A percentile compares a stretch with the other conserved stretches of the same genome.
Evolutionary conservation across 2,888 invertebrate genomes (phyloP).

Genomic region (Leucophora obtusa): DNA sequence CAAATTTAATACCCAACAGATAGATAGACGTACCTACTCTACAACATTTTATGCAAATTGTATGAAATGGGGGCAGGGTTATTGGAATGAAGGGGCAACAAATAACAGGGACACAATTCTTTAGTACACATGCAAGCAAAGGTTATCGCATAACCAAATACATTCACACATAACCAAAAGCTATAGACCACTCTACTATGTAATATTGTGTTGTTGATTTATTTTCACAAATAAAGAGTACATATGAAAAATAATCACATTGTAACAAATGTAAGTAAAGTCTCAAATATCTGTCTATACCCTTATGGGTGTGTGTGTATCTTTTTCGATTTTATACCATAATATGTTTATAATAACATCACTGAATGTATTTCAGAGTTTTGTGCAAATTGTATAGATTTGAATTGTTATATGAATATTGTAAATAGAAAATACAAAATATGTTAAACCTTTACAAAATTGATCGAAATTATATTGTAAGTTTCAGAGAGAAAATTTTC

Average conservation of each 20-base stretch:
- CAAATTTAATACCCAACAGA: conserved; percentile 7
- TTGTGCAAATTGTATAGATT: not conserved
- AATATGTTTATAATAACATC: conserved; percentile 54
- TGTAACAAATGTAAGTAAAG: conserved; percentile 49
- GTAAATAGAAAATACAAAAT: not conserved
- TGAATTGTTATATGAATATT: not conserved
- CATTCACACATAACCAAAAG: conserved; percentile 42
- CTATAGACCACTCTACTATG: conserved; percentile 20
- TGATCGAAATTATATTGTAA: conserved; percentile 59
- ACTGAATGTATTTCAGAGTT: not conserved
- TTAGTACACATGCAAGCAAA: conserved; percentile 48
- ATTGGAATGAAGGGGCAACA: not conserved
- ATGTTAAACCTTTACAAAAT: conserved; percentile 51
- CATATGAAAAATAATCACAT: conserved; percentile 57
- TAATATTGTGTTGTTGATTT: conserved; percentile 44
- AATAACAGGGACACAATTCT: conserved; percentile 30
- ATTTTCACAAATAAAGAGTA: conserved; percentile 44
- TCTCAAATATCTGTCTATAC: conserved; percentile 17
- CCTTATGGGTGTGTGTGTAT: too few relatives aligned
- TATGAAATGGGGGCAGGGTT: not conserved
- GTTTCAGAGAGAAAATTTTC: conserved; percentile 34
- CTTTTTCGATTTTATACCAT: conserved; percentile 3
- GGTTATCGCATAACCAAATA: conserved; percentile 60
- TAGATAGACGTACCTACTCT: not conserved
- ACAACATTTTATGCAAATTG: conserved; percentile 60